Base-by-base conservation (phyloP, 1,140 invertebrate genomes). In the Bombus balteatus region DNA sequence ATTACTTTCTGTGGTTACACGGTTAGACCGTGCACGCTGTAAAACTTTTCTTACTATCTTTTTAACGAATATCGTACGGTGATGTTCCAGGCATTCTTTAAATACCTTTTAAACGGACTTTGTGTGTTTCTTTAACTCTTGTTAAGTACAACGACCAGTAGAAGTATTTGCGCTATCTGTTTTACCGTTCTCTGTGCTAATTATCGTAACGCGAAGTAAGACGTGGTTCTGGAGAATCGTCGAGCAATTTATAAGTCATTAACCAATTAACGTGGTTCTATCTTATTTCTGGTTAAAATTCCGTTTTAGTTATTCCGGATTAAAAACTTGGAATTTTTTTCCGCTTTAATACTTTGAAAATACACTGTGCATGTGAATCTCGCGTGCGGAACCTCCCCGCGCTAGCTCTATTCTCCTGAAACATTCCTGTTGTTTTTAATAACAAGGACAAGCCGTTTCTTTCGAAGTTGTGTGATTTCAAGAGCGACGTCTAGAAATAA, bases 311-410 rank as follows among this genome's bases (percentile, higher is more conserved):
- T 65, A 2, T n/a, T 12, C 10, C 73, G 2, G 57, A 66, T 75
- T 75, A 53, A 66, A 5, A 18, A 32, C 28, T 68, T 28, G 25
- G 62, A 77, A 77, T 53, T 53, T 83, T 62, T 62, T 66, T 5
- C 3, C n/a, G 53, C 18, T 47, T 70, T 39, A 66, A 76, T 83
- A 76, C 72, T n/a, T 47, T 68, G 59, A 83, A 83, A 83, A 83
- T 77, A 83, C 73, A 83, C 9, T 2, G 32, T 2, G 32, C 15
- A 13, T 3, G 12, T 0, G 9, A 0, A 43, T 41, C 66, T 53
- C 47, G 47, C 47, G 47, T 6, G 47, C 18, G 47, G 18, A 53
- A 18, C 6, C 47, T 18, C 6, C 6, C 47, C 47, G 47, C 15
- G 22, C 47, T 18, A 13, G 5, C 22, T 22, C 68, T n/a, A 41